Conservation (phyloP, 1,140 invertebrate species). For the Solen grandis region DNA sequence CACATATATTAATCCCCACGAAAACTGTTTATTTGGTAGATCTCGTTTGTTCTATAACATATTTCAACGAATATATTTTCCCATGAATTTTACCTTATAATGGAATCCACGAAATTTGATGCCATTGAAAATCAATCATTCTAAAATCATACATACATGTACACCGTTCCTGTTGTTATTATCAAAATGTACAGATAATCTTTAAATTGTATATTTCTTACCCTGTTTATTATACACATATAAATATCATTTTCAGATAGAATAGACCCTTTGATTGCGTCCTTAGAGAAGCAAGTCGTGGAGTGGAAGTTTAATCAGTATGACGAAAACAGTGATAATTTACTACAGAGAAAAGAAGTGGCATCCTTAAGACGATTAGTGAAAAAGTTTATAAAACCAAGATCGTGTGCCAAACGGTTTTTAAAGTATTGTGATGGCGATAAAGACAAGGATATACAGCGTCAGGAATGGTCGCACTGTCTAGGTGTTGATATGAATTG, state of each 20-base stretch:
- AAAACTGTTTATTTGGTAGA: no score
- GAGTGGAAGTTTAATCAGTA: slow-evolving; percentile 94
- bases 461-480: slow-evolving; percentile 91
- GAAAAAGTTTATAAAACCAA: slow-evolving; percentile 92
- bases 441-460: slow-evolving; percentile 88
- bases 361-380: slow-evolving; percentile 89
- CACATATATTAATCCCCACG: no score
- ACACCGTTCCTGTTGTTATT: no score
- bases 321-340: slow-evolving; percentile 88
- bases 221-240: no score
- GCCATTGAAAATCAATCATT: no score
- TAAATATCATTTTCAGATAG: slow-evolving; percentile 26
- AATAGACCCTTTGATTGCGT: slow-evolving; percentile 23
- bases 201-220: no score
- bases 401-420: slow-evolving; percentile 93
- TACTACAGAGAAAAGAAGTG: slow-evolving; percentile 90
- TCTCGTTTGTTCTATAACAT: no score
- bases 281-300: slow-evolving; percentile 78
- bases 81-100: no score
- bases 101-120: no score
- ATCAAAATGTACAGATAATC: no score
- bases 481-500: slow-evolving; percentile 85
- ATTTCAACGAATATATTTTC: no score
- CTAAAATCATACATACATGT: no score
- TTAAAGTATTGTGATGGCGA: slow-evolving; percentile 91